A percentile compares a stretch with the other conserved stretches of the same genome.
These are phyloP conservation scores for Apis laboriosa DNA, from an alignment of 1,140 invertebrate genomes.

Conservation along the genomic window DNA sequence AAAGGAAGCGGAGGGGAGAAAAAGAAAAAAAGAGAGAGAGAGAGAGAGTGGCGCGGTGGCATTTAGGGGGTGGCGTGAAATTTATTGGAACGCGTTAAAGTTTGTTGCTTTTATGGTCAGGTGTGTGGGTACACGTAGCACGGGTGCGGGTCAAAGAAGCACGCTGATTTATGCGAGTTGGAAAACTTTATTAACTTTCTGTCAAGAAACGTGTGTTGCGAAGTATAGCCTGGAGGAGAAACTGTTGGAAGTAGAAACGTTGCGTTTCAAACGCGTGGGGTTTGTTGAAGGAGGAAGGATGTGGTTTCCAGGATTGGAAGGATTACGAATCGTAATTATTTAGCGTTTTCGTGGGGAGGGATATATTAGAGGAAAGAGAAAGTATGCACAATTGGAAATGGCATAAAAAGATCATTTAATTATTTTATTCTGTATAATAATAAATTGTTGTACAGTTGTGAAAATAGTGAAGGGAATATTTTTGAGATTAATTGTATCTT, in stretches of 20 bases:
- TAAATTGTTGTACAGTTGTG: no score
- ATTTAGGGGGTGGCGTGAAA: constrained; percentile 13
- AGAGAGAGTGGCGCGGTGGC: no score
- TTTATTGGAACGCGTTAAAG: constrained; percentile 70
- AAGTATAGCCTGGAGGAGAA: constrained; percentile 30
- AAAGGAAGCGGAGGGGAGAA: not conserved
- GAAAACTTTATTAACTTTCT: constrained; percentile 73
- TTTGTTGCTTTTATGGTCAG: constrained; percentile 66
- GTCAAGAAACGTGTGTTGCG: constrained; percentile 67
- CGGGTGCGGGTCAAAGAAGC: constrained; percentile 57
- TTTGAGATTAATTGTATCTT: not conserved
- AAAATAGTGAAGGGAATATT: no score
- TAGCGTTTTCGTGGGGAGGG: not conserved
- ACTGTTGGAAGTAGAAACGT: constrained; percentile 41
- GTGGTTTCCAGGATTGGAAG: constrained; percentile 30
- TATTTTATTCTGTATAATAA: no score
- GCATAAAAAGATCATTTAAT: no score
- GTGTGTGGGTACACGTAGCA: constrained; percentile 22
- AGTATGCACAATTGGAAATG: no score
- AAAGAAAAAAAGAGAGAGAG: no score
- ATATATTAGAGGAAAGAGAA: no score
- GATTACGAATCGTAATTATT: constrained; percentile 56
- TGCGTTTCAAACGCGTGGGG: not conserved
- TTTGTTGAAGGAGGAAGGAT: not conserved
- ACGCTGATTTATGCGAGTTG: constrained; percentile 74